These are phyloP conservation scores for Aldabrachelys gigantea DNA, from an alignment of 2,113 vertebrate genomes.

Conservation along the genomic window DNA sequence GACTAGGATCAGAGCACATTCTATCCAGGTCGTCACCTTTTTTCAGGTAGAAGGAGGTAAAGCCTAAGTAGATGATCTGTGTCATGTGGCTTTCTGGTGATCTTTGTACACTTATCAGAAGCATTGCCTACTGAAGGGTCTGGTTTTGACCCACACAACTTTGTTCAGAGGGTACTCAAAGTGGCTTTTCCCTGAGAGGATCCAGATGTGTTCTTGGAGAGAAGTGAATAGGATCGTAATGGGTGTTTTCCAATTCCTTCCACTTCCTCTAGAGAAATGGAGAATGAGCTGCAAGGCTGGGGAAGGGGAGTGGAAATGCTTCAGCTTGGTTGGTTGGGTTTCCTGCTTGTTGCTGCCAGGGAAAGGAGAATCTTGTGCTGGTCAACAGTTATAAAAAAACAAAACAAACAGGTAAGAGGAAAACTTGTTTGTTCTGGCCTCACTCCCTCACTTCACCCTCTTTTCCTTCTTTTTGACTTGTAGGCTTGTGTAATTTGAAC, in stretches of 20 bases:
- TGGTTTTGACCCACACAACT: background rate
- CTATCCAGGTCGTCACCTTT: background rate
- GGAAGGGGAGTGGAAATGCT: background rate
- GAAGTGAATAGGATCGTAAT: background rate
- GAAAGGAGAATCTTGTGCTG: background rate
- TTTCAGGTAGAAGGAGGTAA: background rate
- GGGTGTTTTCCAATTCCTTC: background rate
- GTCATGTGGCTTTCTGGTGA: background rate
- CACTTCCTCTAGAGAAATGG: background rate
- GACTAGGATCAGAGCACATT: background rate
- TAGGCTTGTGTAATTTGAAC: background rate
- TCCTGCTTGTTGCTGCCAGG: background rate
- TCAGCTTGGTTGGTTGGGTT: background rate
- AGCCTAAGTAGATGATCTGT: background rate
- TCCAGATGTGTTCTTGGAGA: background rate
- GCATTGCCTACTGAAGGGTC: background rate
- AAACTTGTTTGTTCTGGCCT: background rate
- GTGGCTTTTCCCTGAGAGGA: background rate
- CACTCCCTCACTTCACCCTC: background rate
- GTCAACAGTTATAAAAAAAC: background rate
- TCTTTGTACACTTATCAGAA: background rate
- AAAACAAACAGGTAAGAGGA: accelerated
- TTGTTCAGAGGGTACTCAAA: background rate
- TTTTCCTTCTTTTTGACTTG: accelerated
- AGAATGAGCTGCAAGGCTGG: background rate